A percentile compares a stretch with the other conserved stretches of the same genome.
Evolutionary conservation across 2,113 vertebrate genomes (phyloP).

Genomic region (Eulacestoma nigropectus): DNA sequence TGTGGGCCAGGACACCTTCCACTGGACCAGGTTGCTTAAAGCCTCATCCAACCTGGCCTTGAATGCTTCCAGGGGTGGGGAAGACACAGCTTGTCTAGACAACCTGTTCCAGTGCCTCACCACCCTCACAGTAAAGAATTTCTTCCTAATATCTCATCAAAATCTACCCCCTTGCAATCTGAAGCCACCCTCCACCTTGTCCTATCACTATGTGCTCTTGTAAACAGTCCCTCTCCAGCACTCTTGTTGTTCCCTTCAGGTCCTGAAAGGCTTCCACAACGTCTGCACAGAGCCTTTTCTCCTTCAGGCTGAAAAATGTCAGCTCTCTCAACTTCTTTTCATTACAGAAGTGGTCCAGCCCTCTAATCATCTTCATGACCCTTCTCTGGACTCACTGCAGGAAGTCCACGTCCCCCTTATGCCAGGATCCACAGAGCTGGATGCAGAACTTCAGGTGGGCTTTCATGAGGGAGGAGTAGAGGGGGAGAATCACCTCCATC

Average conservation of each 20-base stretch:
- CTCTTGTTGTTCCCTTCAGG: not conserved
- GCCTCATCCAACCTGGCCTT: not conserved
- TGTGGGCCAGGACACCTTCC: not conserved
- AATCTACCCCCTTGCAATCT: not conserved
- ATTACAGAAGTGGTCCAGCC: not conserved
- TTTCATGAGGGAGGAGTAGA: not conserved
- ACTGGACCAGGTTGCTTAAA: not conserved
- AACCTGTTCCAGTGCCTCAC: too few species aligned
- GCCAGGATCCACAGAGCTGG: not conserved
- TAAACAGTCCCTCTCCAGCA: not conserved
- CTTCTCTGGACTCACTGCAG: not conserved
- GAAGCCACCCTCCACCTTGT: not conserved
- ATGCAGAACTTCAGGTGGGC: not conserved
- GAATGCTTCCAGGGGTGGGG: not conserved
- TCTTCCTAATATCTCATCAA: not conserved
- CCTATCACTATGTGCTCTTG: too few species aligned
- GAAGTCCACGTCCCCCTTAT: accelerated
- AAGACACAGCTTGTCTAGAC: not conserved
- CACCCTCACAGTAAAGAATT: not conserved
- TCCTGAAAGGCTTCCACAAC: not conserved
- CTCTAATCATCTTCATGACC: not conserved
- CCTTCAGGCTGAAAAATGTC: not conserved
- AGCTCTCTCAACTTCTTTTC: not conserved
- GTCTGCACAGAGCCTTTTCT: not conserved
- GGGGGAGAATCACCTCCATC: not conserved